Evolutionary conservation across 2,888 invertebrate species (phyloP), one percentile per base, ranked within the genome.

Genomic region (Eudasyphora cyanicolor): DNA sequence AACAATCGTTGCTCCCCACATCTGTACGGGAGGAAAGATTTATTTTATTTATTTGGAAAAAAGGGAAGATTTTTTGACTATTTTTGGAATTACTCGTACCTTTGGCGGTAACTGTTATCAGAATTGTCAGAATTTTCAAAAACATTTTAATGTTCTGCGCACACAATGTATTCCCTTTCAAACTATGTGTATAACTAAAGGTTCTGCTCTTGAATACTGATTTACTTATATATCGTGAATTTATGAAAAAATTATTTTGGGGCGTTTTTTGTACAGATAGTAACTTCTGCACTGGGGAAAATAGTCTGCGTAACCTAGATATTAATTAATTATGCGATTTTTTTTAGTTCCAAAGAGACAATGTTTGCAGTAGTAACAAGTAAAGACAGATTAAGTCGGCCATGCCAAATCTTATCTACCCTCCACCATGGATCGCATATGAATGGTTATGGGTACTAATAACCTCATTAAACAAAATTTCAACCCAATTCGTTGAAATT

Each of bases 1-100:
- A 54, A 24, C 83, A 84, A 64, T 80, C 78, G n/a, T 76, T 80
- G 70, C 32, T 70, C n/a, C 21, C 64, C 10, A 49, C n/a, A 38
- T 49, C 35, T 49, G 74, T 78, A 10, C 19, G 24, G 54, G 24
- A 27, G 27, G n/a, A n/a, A n/a, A 35, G 49, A 76, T n/a, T n/a
- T n/a, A n/a, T n/a, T n/a, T n/a, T n/a, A n/a, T n/a, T n/a, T n/a
- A n/a, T n/a, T n/a, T n/a, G n/a, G n/a, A 38, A 6, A 24, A 60
- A 42, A 62, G 0, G 6, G 57, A n/a, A n/a, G 24, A 42, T 6
- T 32, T 42, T 2, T 3, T 12, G 38, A 45, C 2, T 38, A 10
- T 7, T 7, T 2, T 27, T 0, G 32, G 42, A 6, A 7, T 12
- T 57, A 69, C 17, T 8, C 4, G 7, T 75, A 82, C 82, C 75